These are phyloP conservation scores for Ceratina japonica DNA, from an alignment of 1,140 invertebrate species.

Conservation along the genomic window DNA sequence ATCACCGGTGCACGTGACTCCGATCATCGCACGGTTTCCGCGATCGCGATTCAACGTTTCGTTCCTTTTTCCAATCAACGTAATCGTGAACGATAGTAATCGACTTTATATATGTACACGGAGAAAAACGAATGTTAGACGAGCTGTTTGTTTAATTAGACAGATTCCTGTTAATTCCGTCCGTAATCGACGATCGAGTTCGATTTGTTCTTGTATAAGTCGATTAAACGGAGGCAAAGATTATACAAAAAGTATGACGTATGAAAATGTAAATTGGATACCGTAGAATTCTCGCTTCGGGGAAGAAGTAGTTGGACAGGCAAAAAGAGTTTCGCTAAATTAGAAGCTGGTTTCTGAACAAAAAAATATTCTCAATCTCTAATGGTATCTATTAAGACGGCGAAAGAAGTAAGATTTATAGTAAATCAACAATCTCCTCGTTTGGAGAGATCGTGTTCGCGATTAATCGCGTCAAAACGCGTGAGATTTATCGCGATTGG, in stretches of 20 bases:
- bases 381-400: background rate
- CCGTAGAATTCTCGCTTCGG: no score
- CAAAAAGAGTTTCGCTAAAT: background rate
- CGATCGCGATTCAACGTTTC: background rate
- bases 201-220: no score
- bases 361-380: background rate
- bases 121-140: no score
- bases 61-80: background rate
- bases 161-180: no score
- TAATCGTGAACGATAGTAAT: no score
- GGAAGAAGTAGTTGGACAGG: background rate
- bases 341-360: background rate
- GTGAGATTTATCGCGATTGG: conserved; percentile 34
- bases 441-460: background rate
- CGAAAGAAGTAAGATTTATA: background rate
- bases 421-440: background rate
- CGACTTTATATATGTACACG: no score
- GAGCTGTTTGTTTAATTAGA: no score
- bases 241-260: no score
- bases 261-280: no score
- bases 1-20: conserved; percentile 9
- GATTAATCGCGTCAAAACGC: conserved; percentile 28
- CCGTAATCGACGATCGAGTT: no score
- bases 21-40: background rate
- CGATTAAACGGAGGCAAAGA: no score